phyloP scores from a whole-genome alignment of 2,888 invertebrate genomes.

The Thera obeliscata region DNA sequence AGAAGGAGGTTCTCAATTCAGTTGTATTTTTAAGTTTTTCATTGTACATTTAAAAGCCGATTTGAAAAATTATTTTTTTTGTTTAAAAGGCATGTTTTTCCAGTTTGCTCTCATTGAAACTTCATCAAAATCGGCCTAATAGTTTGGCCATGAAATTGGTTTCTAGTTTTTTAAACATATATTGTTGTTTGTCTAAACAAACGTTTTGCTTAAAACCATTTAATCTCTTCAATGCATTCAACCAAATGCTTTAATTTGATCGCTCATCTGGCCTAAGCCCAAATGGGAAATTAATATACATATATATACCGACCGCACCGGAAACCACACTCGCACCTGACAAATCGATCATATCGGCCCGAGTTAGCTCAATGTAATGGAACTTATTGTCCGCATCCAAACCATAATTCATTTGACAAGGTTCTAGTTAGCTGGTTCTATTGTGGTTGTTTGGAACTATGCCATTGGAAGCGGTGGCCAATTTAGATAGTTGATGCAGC shows the following conservation, averaged over 20 bases:
- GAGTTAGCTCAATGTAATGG: constrained; percentile 65
- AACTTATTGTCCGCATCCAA: constrained; percentile 63
- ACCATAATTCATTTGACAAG: constrained; percentile 68
- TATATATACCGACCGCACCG: constrained; percentile 1
- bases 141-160: no score
- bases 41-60: no score
- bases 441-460: constrained; percentile 69
- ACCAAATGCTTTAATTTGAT: not conserved
- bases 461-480: constrained; percentile 61
- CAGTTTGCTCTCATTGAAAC: no score
- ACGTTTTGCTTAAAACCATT: not conserved
- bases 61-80: no score
- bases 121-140: no score
- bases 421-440: constrained; percentile 49
- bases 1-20: no score
- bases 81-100: no score
- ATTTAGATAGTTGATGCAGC: constrained; percentile 48
- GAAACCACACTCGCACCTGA: constrained; percentile 13
- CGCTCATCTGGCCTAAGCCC: constrained; percentile 3
- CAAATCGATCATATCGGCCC: constrained; percentile 36
- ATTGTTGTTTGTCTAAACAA: no score
- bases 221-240: constrained; percentile 4
- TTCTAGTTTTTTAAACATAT: no score
- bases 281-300: not conserved
- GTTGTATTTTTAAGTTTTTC: no score